Evolutionary conservation across 2,113 vertebrate species (phyloP), one percentile per base, ranked within the genome.

Genomic region (Chamaea fasciata): DNA sequence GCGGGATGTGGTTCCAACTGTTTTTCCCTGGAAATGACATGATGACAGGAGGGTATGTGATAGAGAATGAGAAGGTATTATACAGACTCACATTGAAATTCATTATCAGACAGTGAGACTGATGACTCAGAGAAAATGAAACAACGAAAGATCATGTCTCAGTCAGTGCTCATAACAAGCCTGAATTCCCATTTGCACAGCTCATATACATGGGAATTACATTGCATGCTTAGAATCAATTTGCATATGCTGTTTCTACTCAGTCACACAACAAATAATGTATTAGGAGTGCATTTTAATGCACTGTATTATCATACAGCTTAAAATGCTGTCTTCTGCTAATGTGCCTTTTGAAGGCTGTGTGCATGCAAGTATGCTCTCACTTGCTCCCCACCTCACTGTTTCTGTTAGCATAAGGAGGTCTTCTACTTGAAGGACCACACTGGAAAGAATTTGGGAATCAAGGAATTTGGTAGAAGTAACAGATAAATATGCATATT

Each of bases 111-210:
- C 88, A 76, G 91, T 52, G 77, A 95, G 96, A 95, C 81, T 77
- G 89, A 96, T 95, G 92, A 92, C 57, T 96, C 92, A 97, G 67
- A 67, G 83, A 96, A 93, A 89, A 65, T 37, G 39, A 92, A 92
- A 92, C 56, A 81, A 87, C 50, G 67, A 76, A 91, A 91, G 68
- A 92, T 74, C 14, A 2, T 71, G 88, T 91, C 87, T 94, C 92
- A 92, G 94, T 92, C 67, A 92, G 63, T 90, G 88, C 88, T 93
- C 86, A 87, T 93, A 95, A 89, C 88, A 95, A 90, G 91, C 76
- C 31, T 69, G 84, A 92, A 90, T 96, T 92, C 64, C 52, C 59
- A 86, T 94, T 96, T 94, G 76, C 78, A 89, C 50, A 91, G 85
- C 76, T 92, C 89, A 80, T 94, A 80, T 90, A 92, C 71, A 93